These are phyloP conservation scores for Chloroceryle inda DNA, from an alignment of 2,797 vertebrate genomes.

Conservation along the genomic window DNA sequence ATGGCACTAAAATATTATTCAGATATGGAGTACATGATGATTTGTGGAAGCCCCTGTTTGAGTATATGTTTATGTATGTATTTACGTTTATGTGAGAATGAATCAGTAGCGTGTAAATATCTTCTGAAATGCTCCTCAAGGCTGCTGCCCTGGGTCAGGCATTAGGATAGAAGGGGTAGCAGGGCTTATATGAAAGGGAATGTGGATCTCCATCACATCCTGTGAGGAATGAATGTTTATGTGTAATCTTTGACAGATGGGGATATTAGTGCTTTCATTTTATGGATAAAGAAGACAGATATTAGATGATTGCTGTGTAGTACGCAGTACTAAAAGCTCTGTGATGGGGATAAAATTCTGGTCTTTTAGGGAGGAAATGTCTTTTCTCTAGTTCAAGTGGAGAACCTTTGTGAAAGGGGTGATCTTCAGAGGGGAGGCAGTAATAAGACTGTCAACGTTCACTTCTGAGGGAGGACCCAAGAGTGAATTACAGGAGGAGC, in stretches of 20 bases:
- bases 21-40: not conserved
- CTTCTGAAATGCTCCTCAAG: not conserved
- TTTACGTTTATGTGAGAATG: not conserved
- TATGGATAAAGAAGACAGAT: conserved; percentile 14
- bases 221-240: not conserved
- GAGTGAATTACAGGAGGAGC: not conserved
- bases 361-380: not conserved
- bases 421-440: not conserved
- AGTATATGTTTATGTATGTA: not conserved
- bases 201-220: not conserved
- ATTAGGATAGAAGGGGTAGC: not conserved
- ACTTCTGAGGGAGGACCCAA: not conserved
- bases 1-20: not conserved
- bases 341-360: not conserved
- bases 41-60: not conserved
- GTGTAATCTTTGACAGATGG: conserved; percentile 34
- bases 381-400: not conserved
- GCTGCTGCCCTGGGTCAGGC: not conserved
- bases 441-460: not conserved
- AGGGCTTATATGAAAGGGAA: not conserved
- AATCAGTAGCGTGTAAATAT: not conserved
- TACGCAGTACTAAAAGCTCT: not conserved
- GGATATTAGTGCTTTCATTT: conserved; percentile 8
- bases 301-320: not conserved
- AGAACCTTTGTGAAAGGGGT: not conserved